A percentile compares a stretch with the other conserved stretches of the same genome.
These are phyloP conservation scores for Frankliniella intonsa DNA, from an alignment of 2,888 invertebrate species.

Conservation along the genomic window DNA sequence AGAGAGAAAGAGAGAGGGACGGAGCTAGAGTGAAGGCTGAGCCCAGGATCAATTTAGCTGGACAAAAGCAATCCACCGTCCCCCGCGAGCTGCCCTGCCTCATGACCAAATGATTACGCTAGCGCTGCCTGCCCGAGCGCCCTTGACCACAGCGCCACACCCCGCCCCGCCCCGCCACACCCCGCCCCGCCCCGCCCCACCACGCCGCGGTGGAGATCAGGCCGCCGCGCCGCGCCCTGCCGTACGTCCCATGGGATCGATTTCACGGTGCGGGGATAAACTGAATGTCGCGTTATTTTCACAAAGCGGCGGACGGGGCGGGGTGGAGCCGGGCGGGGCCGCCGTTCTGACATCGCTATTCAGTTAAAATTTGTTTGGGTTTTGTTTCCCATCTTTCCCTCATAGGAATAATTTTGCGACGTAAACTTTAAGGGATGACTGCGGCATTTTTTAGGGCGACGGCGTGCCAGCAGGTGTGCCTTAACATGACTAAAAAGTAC, in stretches of 20 bases:
- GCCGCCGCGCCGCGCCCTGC: not conserved
- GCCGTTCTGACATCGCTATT: too few relatives aligned
- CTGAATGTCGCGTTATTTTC: constrained; percentile 17
- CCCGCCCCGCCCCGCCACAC: not conserved
- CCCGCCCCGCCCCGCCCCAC: not conserved
- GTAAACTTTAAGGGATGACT: too few relatives aligned
- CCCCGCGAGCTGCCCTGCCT: not conserved
- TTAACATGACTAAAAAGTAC: too few relatives aligned
- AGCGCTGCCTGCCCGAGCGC: not conserved
- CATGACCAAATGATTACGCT: not conserved
- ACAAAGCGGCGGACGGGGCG: not conserved
- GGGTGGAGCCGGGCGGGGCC: too few relatives aligned
- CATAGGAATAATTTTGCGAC: too few relatives aligned
- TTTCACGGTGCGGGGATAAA: not conserved
- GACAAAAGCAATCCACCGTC: not conserved
- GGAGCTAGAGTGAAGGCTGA: too few relatives aligned
- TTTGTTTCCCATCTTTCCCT: too few relatives aligned
- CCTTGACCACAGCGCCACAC: not conserved
- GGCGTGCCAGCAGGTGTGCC: too few relatives aligned
- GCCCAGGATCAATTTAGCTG: constrained; percentile 2
- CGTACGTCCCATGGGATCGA: not conserved
- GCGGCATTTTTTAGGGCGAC: too few relatives aligned
- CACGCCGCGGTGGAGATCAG: not conserved
- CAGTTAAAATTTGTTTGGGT: too few relatives aligned
- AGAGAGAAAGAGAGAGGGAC: too few relatives aligned